Conservation (phyloP, 2,113 vertebrate species). For the Rhipidura dahli region DNA sequence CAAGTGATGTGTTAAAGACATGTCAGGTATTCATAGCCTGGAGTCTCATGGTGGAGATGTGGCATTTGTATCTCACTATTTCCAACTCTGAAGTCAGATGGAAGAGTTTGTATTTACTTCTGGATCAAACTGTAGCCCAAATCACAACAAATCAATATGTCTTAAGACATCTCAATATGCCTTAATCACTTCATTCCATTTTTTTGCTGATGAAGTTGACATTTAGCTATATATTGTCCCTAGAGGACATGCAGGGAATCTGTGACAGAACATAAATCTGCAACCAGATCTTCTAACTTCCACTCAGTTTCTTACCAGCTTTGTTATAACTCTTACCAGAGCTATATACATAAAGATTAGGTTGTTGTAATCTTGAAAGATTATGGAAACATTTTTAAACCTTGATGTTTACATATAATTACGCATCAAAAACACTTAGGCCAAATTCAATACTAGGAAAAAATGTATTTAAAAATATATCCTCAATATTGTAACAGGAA, state of each 20-base stretch:
- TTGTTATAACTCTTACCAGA: too few relatives aligned
- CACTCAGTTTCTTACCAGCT: neutral
- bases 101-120: neutral
- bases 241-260: neutral
- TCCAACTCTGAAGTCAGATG: neutral
- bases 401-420: neutral
- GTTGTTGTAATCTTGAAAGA: neutral
- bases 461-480: neutral
- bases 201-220: neutral
- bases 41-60: rapidly evolving
- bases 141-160: neutral
- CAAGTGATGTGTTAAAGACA: neutral
- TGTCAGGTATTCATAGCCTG: neutral
- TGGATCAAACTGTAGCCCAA: neutral
- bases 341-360: neutral
- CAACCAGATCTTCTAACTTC: neutral
- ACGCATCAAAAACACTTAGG: neutral
- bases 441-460: neutral
- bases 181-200: neutral
- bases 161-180: neutral
- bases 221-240: neutral
- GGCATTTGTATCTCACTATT: neutral
- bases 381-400: neutral
- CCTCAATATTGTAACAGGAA: neutral
- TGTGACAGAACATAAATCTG: neutral